These are phyloP conservation scores for Cyrtorhinus lividipennis DNA, from an alignment of 1,140 invertebrate species.

Conservation along the genomic window DNA sequence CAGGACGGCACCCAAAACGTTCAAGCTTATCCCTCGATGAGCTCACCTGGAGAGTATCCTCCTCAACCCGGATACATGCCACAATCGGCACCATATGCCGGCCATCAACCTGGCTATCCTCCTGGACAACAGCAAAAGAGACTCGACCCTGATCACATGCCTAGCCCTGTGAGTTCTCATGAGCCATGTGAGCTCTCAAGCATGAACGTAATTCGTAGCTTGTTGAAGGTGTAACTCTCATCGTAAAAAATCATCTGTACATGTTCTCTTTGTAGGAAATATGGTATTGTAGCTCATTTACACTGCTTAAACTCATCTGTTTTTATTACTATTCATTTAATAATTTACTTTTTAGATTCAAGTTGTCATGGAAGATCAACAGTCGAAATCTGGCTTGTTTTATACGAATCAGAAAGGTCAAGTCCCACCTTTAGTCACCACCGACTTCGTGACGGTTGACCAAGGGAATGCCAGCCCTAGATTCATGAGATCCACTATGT, in stretches of 20 bases:
- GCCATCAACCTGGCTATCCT: slow-evolving; percentile 30
- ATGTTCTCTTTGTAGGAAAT: no score
- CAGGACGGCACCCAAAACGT: background rate
- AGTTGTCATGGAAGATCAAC: slow-evolving; percentile 88
- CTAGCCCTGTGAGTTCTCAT: slow-evolving; percentile 78
- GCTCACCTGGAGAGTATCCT: slow-evolving; percentile 20
- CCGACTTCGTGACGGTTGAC: slow-evolving; percentile 83
- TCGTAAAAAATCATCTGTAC: no score
- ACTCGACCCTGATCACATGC: slow-evolving; percentile 92
- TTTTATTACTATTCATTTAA: no score
- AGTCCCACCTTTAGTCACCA: slow-evolving; percentile 90
- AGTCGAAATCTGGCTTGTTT: slow-evolving; percentile 48
- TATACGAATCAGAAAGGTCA: slow-evolving; percentile 69
- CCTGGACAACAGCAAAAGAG: slow-evolving; percentile 37
- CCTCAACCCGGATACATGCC: slow-evolving; percentile 23
- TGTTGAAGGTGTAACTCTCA: no score
- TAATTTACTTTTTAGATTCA: slow-evolving; percentile 77
- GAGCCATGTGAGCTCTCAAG: no score
- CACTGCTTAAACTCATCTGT: no score
- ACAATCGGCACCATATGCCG: slow-evolving; percentile 25
- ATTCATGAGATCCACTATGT: slow-evolving; percentile 86
- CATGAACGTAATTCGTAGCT: no score
- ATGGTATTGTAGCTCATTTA: no score
- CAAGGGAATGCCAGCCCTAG: slow-evolving; percentile 83
- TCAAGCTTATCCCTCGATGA: slow-evolving; percentile 5